Conservation (phyloP, 2,797 vertebrate species). For the Nannoperca australis region DNA sequence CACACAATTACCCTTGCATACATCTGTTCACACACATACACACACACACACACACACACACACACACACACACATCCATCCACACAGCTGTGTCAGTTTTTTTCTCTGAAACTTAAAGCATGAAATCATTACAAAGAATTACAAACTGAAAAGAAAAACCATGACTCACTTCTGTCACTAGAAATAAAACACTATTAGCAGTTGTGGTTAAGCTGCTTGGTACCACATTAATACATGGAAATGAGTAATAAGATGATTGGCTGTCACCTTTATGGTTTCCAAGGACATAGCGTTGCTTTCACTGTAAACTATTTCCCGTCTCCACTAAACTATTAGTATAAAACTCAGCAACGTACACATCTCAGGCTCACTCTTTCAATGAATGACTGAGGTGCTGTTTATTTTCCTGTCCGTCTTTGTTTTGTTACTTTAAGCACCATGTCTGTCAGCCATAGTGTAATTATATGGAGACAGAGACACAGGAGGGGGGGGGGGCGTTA, state of each 20-base stretch:
- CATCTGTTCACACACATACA: background rate
- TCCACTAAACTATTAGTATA: conserved; percentile 63
- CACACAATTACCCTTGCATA: background rate
- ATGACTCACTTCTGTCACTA: conserved; percentile 33
- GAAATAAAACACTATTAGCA: conserved; percentile 29
- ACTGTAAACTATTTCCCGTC: conserved; percentile 41
- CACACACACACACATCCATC: background rate
- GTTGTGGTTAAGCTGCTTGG: conserved; percentile 24
- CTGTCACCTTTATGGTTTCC: conserved; percentile 45
- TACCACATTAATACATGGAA: conserved; percentile 43
- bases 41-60: background rate
- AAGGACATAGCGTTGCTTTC: conserved; percentile 39
- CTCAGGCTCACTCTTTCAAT: conserved; percentile 49
- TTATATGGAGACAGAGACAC: conserved; percentile 87
- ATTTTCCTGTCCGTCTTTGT: conserved; percentile 86
- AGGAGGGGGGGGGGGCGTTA: conserved; percentile 69
- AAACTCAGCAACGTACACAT: conserved; percentile 58
- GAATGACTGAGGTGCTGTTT: conserved; percentile 80
- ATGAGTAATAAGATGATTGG: conserved; percentile 30
- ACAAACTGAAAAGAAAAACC: conserved; percentile 18
- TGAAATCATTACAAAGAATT: conserved; percentile 29
- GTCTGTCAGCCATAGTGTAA: conserved; percentile 88
- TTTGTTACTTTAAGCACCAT: conserved; percentile 88
- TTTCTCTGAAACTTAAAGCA: conserved; percentile 20
- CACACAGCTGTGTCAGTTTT: conserved; percentile 6